phyloP scores from a whole-genome alignment of 2,797 vertebrate species.

The Diplodus sargus region DNA sequence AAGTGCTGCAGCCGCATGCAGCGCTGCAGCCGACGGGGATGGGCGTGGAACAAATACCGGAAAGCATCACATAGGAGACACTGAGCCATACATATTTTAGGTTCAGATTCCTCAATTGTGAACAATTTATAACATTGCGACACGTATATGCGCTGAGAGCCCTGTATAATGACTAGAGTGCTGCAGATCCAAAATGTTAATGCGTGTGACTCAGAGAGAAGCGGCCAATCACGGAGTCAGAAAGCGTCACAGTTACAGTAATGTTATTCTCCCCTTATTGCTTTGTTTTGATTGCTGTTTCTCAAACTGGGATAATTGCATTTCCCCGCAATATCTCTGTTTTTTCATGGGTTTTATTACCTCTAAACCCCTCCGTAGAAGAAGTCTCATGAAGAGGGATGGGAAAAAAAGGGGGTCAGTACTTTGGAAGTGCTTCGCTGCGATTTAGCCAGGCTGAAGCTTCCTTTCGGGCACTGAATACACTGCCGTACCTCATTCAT shows the following conservation, averaged over 20 bases:
- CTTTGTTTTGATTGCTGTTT: slow-evolving; percentile 15
- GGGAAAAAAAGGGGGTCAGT: slow-evolving; percentile 30
- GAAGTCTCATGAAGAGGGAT: slow-evolving; percentile 20
- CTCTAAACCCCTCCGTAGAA: slow-evolving; percentile 6
- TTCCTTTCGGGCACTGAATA: slow-evolving; percentile 48
- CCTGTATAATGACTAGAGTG: background rate
- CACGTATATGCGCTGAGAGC: background rate
- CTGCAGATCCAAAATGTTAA: background rate
- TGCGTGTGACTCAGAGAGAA: background rate
- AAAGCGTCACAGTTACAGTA: background rate
- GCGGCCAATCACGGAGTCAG: background rate
- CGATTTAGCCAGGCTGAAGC: slow-evolving; percentile 43
- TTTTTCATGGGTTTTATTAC: slow-evolving; percentile 21
- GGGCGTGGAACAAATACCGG: no score
- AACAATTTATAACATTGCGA: background rate
- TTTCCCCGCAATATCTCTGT: background rate
- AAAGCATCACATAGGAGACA: no score
- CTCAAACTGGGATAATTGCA: slow-evolving; percentile 1
- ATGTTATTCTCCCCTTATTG: slow-evolving; percentile 6
- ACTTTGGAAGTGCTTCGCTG: slow-evolving; percentile 28
- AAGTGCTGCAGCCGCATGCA: no score
- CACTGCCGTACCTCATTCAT: slow-evolving; percentile 57
- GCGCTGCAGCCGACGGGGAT: no score
- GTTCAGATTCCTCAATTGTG: background rate
- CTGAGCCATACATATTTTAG: no score